Conservation (phyloP, 2,888 invertebrate genomes). For the Athalia rosae region DNA sequence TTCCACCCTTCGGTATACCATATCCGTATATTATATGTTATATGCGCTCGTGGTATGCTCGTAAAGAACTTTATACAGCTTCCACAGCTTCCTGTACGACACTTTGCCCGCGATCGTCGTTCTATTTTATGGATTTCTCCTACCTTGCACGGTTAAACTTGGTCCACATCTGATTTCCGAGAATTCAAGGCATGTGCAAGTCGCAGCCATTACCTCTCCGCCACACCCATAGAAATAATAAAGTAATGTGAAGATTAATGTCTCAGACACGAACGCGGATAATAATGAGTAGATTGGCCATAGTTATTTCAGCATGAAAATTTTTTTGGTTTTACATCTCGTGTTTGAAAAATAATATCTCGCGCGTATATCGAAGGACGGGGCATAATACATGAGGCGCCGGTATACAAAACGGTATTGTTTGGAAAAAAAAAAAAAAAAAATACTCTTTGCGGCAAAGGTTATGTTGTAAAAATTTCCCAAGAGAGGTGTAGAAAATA, state of each 20-base stretch:
- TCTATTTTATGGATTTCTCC: constrained; percentile 5
- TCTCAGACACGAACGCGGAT: too few relatives aligned
- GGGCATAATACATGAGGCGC: neutral
- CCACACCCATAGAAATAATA: too few relatives aligned
- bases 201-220: too few relatives aligned
- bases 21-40: neutral
- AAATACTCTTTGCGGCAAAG: neutral
- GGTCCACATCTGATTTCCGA: neutral
- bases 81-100: neutral
- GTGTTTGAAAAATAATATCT: constrained; percentile 16
- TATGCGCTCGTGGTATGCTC: neutral
- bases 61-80: constrained; percentile 25
- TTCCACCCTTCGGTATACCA: neutral
- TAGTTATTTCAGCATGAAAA: too few relatives aligned
- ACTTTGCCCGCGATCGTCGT: neutral
- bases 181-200: neutral
- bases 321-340: too few relatives aligned
- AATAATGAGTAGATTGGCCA: too few relatives aligned
- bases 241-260: too few relatives aligned
- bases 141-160: neutral
- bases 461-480: constrained; percentile 39
- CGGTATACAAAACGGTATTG: constrained; percentile 3
- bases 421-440: constrained; percentile 30
- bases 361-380: neutral
- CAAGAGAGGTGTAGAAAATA: constrained; percentile 28